phyloP scores from a whole-genome alignment of 2,888 invertebrate species.

The Epicampocera succincta region DNA sequence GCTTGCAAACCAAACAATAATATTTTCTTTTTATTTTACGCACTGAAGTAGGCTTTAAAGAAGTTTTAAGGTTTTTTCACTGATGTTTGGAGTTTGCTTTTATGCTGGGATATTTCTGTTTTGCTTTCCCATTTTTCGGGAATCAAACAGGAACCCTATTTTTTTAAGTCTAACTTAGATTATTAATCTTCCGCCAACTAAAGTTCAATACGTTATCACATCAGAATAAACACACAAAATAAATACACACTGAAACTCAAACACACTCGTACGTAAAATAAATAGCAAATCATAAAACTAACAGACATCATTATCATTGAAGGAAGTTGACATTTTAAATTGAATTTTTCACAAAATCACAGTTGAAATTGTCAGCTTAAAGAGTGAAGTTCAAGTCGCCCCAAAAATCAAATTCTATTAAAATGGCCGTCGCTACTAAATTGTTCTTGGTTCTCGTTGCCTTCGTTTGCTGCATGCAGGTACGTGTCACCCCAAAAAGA shows the following conservation, averaged over 20 bases:
- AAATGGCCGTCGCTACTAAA: conserved; percentile 64
- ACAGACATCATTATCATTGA: neutral
- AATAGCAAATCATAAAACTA: conserved; percentile 21
- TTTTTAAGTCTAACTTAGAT: neutral
- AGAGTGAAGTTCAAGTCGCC: conserved; percentile 46
- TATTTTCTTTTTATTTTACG: too few species aligned
- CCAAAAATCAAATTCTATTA: conserved; percentile 22
- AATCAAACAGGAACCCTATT: too few species aligned
- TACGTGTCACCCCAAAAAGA: too few species aligned
- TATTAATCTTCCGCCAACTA: conserved; percentile 38
- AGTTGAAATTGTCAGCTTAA: conserved; percentile 52
- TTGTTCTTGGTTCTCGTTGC: conserved; percentile 61
- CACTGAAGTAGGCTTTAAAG: too few species aligned
- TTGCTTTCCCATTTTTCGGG: too few species aligned
- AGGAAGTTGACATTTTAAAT: conserved; percentile 57
- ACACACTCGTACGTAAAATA: neutral
- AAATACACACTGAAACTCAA: neutral
- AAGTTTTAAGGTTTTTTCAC: too few species aligned
- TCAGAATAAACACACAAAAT: conserved; percentile 10
- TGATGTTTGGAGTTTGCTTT: too few species aligned
- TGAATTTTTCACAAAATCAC: conserved; percentile 20
- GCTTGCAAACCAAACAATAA: too few species aligned
- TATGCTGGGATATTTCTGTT: too few species aligned
- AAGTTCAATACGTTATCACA: conserved; percentile 56
- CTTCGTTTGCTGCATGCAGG: conserved; percentile 69